Conservation (phyloP, 2,888 invertebrate genomes). For the Heliconius charithonia region DNA sequence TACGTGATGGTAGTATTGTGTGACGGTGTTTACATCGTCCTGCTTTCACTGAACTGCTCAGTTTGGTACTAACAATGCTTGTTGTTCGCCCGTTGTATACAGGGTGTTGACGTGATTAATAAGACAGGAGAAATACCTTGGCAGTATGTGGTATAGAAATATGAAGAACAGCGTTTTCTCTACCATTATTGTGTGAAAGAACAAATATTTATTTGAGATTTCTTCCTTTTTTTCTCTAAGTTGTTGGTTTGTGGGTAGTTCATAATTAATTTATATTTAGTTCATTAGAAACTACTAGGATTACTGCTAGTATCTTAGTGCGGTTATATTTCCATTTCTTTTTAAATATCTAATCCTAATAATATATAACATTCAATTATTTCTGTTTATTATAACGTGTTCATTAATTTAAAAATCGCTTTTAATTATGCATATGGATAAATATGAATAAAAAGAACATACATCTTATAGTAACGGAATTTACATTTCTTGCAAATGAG, state of each 20-base stretch:
- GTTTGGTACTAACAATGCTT: constrained; percentile 60
- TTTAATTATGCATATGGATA: too few species aligned
- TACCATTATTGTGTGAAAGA: background rate
- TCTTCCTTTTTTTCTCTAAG: background rate
- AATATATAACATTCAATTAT: too few species aligned
- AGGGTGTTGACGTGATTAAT: constrained; percentile 49
- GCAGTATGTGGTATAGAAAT: constrained; percentile 6
- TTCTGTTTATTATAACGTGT: too few species aligned
- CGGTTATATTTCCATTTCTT: too few species aligned
- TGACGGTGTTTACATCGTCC: constrained; percentile 67
- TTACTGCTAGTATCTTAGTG: background rate
- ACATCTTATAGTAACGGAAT: too few species aligned
- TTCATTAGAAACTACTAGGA: too few species aligned
- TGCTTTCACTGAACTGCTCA: constrained; percentile 63
- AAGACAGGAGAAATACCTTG: constrained; percentile 38
- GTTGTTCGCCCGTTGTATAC: constrained; percentile 46
- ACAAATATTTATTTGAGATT: background rate
- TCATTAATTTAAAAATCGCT: too few species aligned
- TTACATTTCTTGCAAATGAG: too few species aligned
- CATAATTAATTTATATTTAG: background rate
- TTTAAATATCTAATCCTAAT: too few species aligned
- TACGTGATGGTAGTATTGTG: constrained; percentile 50
- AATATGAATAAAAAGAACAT: too few species aligned
- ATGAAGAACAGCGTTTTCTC: background rate
- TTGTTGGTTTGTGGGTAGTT: background rate